Evolutionary conservation across 2,797 vertebrate species (phyloP).

Genomic region (Sparidentex hasta): DNA sequence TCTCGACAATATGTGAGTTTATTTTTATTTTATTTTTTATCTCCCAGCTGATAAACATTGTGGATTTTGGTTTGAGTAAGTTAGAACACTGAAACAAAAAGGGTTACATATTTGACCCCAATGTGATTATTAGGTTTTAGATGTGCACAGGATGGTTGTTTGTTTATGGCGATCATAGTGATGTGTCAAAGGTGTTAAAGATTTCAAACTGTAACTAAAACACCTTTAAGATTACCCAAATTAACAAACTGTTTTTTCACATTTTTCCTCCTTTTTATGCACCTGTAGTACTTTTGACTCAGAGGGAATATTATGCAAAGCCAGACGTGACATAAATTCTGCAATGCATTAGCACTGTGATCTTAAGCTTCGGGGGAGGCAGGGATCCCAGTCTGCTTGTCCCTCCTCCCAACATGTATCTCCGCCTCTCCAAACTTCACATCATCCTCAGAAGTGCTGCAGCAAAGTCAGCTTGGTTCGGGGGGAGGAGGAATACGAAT

Average conservation of each 20-base stretch:
- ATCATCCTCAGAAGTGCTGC: conserved; percentile 73
- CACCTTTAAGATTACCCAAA: conserved; percentile 18
- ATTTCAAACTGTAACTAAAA: not conserved
- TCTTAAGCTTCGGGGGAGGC: conserved; percentile 64
- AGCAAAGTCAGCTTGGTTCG: conserved; percentile 79
- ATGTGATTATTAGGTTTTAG: not conserved
- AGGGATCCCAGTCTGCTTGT: conserved; percentile 53
- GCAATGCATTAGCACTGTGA: conserved; percentile 61
- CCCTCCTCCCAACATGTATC: conserved; percentile 64
- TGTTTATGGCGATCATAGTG: not conserved
- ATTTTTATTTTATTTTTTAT: no score
- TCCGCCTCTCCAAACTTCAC: conserved; percentile 81
- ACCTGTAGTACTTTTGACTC: conserved; percentile 70
- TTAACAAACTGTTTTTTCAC: not conserved
- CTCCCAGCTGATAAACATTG: not conserved
- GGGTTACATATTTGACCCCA: not conserved
- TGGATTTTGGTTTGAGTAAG: not conserved
- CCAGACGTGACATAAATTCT: conserved; percentile 64
- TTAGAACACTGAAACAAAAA: not conserved
- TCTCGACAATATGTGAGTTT: no score
- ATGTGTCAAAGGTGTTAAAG: not conserved
- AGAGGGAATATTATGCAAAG: conserved; percentile 71
- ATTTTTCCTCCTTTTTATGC: conserved; percentile 16
- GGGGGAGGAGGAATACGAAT: conserved; percentile 62
- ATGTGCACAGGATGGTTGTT: not conserved